phyloP scores from a whole-genome alignment of 92 coral and sea anemone species.

The Heteractis magnifica region DNA sequence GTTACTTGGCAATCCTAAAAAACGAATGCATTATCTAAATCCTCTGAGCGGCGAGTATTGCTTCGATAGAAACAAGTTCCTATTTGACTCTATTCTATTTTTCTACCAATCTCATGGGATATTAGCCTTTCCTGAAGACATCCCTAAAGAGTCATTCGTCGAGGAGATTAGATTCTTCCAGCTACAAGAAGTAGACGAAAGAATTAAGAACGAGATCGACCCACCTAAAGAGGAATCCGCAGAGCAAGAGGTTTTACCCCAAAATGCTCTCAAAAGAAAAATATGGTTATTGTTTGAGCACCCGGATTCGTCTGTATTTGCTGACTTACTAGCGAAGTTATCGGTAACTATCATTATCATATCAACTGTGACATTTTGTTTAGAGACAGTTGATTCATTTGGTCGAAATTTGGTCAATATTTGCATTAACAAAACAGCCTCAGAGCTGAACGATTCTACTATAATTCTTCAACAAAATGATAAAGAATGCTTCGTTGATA shows the following conservation, averaged over 20 bases:
- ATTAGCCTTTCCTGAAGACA: conserved; percentile 85
- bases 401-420: conserved; percentile 22
- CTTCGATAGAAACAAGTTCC: conserved; percentile 83
- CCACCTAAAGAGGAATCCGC: conserved; percentile 14
- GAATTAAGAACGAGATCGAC: conserved; percentile 69
- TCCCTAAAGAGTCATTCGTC: conserved; percentile 81
- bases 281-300: conserved; percentile 79
- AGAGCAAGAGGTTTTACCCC: conserved; percentile 26
- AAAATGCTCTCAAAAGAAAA: conserved; percentile 46
- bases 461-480: neutral
- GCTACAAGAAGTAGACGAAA: conserved; percentile 76
- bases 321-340: conserved; percentile 68
- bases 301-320: conserved; percentile 71
- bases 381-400: conserved; percentile 64
- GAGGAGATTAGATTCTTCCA: conserved; percentile 86
- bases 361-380: conserved; percentile 82
- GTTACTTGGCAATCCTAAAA: conserved; percentile 71
- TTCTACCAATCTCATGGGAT: conserved; percentile 95
- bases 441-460: neutral
- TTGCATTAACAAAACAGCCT: conserved; percentile 19
- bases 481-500: neutral
- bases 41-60: conserved; percentile 74
- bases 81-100: conserved; percentile 85
- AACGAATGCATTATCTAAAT: conserved; percentile 69
- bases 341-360: conserved; percentile 63